These are phyloP conservation scores for Euplexia lucipara DNA, from an alignment of 2,888 invertebrate genomes.

Conservation along the genomic window DNA sequence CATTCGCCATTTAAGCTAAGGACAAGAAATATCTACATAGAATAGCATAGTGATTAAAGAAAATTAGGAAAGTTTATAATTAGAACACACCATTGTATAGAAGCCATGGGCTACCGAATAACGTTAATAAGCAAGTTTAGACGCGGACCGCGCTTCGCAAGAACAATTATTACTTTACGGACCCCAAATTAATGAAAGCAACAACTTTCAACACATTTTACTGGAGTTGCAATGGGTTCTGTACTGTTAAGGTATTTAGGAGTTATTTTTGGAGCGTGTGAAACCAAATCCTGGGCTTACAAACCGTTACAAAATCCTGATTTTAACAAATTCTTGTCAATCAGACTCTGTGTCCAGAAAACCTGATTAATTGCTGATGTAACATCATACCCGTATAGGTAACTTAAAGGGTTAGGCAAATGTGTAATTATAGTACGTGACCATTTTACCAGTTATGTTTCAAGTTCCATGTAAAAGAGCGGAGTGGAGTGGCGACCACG, in stretches of 20 bases:
- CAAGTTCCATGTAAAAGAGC: too few relatives aligned
- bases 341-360: too few relatives aligned
- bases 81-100: conserved; percentile 72
- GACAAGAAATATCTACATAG: conserved; percentile 61
- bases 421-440: too few relatives aligned
- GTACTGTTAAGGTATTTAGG: conserved; percentile 62
- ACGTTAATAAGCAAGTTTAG: conserved; percentile 83
- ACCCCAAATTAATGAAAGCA: conserved; percentile 79
- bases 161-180: conserved; percentile 82
- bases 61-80: conserved; percentile 87
- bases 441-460: too few relatives aligned
- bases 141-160: conserved; percentile 76
- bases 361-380: too few relatives aligned
- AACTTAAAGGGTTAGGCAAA: too few relatives aligned
- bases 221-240: conserved; percentile 70
- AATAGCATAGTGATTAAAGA: conserved; percentile 75
- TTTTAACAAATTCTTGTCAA: too few relatives aligned
- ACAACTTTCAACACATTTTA: conserved; percentile 78
- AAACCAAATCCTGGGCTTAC: neutral
- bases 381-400: too few relatives aligned
- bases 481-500: too few relatives aligned
- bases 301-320: too few relatives aligned
- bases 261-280: conserved; percentile 30
- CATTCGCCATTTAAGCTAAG: conserved; percentile 67
- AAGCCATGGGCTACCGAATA: conserved; percentile 69